Conservation (phyloP, 2,113 vertebrate genomes). For the Rhea pennata region DNA sequence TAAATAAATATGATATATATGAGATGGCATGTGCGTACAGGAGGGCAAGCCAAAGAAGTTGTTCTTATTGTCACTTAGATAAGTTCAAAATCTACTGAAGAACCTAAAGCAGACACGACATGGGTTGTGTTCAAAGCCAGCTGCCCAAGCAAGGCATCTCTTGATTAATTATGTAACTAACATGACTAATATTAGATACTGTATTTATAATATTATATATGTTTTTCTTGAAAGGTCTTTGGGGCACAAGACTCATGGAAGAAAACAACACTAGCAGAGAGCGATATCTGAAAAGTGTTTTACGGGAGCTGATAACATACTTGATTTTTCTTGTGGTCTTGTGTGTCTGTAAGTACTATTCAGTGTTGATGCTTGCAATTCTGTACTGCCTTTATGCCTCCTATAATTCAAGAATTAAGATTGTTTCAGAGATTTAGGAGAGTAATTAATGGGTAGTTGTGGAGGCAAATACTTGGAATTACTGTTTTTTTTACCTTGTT, state of each 20-base stretch:
- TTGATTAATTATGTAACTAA: neutral
- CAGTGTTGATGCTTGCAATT: neutral
- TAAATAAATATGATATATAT: neutral
- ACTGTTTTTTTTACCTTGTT: neutral
- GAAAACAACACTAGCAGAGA: conserved; percentile 90
- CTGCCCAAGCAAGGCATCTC: no score
- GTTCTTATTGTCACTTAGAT: neutral
- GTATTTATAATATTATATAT: neutral
- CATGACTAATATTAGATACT: neutral
- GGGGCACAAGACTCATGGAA: conserved; percentile 96
- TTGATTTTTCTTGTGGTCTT: conserved; percentile 88
- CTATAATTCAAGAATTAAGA: neutral
- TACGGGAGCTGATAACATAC: conserved; percentile 92
- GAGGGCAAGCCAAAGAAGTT: neutral
- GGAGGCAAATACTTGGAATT: neutral
- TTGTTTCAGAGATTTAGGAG: neutral
- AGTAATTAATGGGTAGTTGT: neutral
- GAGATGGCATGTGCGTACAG: fast-evolving
- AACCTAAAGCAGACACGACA: neutral
- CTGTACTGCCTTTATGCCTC: neutral
- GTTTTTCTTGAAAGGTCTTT: conserved; percentile 84
- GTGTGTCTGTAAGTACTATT: conserved; percentile 88
- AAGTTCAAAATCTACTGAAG: neutral
- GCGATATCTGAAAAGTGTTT: conserved; percentile 88
- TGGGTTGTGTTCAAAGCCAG: neutral